Evolutionary conservation across 2,888 invertebrate species (phyloP).

Genomic region (Tipula vernalis): DNA sequence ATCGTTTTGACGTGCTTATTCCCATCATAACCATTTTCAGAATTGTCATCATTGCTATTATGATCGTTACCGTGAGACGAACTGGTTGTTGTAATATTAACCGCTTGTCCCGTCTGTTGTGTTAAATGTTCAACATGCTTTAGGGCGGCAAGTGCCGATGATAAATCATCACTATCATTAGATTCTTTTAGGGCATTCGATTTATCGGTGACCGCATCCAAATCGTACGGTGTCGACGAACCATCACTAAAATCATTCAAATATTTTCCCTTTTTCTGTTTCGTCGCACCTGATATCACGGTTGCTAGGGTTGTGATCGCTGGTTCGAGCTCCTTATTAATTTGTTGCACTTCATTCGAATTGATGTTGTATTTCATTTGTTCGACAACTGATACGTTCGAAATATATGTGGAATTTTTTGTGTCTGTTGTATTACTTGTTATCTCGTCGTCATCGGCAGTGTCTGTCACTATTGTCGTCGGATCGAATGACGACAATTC

Average conservation of each 20-base stretch:
- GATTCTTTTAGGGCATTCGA: slow-evolving; percentile 28
- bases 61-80: slow-evolving; percentile 14
- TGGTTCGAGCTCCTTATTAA: not conserved
- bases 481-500: not conserved
- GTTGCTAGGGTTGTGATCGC: slow-evolving; percentile 15
- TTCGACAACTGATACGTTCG: not conserved
- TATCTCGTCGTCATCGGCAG: not conserved
- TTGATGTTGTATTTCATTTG: not conserved
- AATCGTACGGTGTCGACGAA: not conserved
- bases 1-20: slow-evolving; percentile 12
- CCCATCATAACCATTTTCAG: not conserved
- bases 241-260: slow-evolving; percentile 18
- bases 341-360: slow-evolving; percentile 13
- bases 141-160: slow-evolving; percentile 29
- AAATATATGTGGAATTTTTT: not conserved
- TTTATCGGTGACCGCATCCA: slow-evolving; percentile 20
- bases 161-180: slow-evolving; percentile 24
- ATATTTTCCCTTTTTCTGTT: slow-evolving; percentile 28
- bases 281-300: slow-evolving; percentile 16
- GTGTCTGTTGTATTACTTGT: not conserved
- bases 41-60: too few relatives aligned
- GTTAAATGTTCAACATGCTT: slow-evolving; percentile 22
- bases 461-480: not conserved
- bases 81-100: slow-evolving; percentile 12
- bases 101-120: not conserved